Evolutionary conservation across 2,888 invertebrate genomes (phyloP), one percentile per base, ranked within the genome.

Genomic region (Epirrhoe tristata): DNA sequence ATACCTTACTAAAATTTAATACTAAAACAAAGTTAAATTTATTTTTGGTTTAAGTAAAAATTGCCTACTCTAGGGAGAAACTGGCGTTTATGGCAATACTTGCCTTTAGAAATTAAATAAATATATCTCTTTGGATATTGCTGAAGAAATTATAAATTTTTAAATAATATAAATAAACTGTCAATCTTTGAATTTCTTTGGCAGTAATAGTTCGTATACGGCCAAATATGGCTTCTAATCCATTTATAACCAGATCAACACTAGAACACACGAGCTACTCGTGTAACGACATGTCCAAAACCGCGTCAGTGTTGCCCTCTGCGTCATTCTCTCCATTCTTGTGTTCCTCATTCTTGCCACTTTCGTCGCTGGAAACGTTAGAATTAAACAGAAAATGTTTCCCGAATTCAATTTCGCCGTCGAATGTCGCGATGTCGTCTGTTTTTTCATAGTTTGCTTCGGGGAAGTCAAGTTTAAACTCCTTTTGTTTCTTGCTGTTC

Each of bases 401-500:
- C 0, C 93, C 93, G n/a, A 93, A 91, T 46, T 91, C 91, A 1
- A 86, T 71, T 1, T 90, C 89, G 0, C 80, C 79, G 0, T 87
- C 89, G 48, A 82, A 87, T 0, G 77, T 34, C 5, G 58, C 61
- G 0, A 79, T 78, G 51, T 89, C 88, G 0, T 82, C 75, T 0
- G 81, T 80, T 43, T 86, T 84, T 8, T 85, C 86, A 36, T 76
- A 81, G 31, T 61, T 78, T 5, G 78, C 80, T 0, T 73, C 69
- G 17, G 83, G 81, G 0, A 73, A 68, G 56, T 77, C 86, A 16
- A 74, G 79, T 61, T 86, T 84, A 69, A 83, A 86, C 73, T 93
- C 93, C 17, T 93, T 90, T 67, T 93, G 93, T 69, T 88, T 90
- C 67, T 91, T 93, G 82, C 93, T 93, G 76, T 94, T 94, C 60